A percentile compares a stretch with the other conserved stretches of the same genome.
Evolutionary conservation across 2,797 vertebrate genomes (phyloP).

Genomic region (Botia almorhae): DNA sequence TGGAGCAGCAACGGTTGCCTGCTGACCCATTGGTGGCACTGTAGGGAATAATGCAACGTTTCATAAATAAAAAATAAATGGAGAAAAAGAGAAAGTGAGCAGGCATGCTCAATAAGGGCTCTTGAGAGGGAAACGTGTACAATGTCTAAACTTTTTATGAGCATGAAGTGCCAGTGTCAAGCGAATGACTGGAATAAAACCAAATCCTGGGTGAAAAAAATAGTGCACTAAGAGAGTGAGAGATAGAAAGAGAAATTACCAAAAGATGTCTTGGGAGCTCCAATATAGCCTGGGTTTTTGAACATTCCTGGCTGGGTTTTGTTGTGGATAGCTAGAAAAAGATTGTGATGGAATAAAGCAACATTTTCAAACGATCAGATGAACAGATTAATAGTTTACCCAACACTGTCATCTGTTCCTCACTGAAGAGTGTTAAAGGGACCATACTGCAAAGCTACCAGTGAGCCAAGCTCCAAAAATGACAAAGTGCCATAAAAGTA

Average conservation of each 20-base stretch:
- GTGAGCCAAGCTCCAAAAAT: neutral
- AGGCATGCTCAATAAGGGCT: slow-evolving; percentile 28
- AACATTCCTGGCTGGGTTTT: slow-evolving; percentile 60
- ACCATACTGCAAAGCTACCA: neutral
- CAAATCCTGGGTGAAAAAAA: slow-evolving; percentile 26
- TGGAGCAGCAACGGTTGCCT: slow-evolving; percentile 65
- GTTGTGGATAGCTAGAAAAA: slow-evolving; percentile 71
- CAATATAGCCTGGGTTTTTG: slow-evolving; percentile 63
- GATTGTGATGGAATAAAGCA: slow-evolving; percentile 37
- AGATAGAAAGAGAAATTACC: slow-evolving; percentile 68
- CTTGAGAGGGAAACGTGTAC: slow-evolving; percentile 18
- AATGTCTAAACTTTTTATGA: slow-evolving; percentile 31
- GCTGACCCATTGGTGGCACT: slow-evolving; percentile 68
- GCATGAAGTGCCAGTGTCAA: slow-evolving; percentile 35
- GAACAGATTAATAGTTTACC: neutral
- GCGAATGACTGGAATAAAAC: slow-evolving; percentile 41
- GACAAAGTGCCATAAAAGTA: neutral
- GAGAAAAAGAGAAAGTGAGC: slow-evolving; percentile 3
- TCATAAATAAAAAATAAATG: slow-evolving; percentile 33
- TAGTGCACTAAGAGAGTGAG: slow-evolving; percentile 6
- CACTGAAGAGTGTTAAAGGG: slow-evolving; percentile 3
- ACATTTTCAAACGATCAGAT: slow-evolving; percentile 37
- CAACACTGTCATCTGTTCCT: slow-evolving; percentile 6
- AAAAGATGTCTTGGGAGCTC: slow-evolving; percentile 68
- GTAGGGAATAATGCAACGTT: slow-evolving; percentile 68